Conservation (phyloP, 2,113 vertebrate genomes). For the Gadus chalcogrammus region DNA sequence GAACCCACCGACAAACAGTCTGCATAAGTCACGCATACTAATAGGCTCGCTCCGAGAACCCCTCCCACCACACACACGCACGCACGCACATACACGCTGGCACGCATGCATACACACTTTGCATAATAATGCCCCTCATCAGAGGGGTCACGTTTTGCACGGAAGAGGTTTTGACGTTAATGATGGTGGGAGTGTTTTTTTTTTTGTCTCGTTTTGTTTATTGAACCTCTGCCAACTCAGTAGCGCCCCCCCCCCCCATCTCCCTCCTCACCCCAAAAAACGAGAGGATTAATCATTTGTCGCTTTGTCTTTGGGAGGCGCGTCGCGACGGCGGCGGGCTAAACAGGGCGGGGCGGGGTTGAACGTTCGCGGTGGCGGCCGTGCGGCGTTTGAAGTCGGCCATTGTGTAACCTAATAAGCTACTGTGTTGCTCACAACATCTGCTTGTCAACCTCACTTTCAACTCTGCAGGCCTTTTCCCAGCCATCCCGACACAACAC, state of each 20-base stretch:
- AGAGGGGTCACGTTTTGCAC: slow-evolving; percentile 20
- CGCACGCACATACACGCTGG: too few species aligned
- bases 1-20: slow-evolving; percentile 41
- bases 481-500: slow-evolving; percentile 36
- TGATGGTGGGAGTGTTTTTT: slow-evolving; percentile 7
- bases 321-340: slow-evolving; percentile 16
- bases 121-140: slow-evolving; percentile 6
- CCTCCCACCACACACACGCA: neutral
- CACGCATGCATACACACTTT: slow-evolving; percentile 3
- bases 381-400: slow-evolving; percentile 57
- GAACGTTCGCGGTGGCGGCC: slow-evolving; percentile 58
- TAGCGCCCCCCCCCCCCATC: neutral
- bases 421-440: slow-evolving; percentile 71
- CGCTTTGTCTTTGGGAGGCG: slow-evolving; percentile 31
- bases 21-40: slow-evolving; percentile 45
- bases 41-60: slow-evolving; percentile 33
- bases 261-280: slow-evolving; percentile 19
- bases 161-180: slow-evolving; percentile 26
- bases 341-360: slow-evolving; percentile 46
- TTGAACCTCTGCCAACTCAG: slow-evolving; percentile 47
- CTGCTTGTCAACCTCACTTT: slow-evolving; percentile 70
- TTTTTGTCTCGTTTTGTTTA: slow-evolving; percentile 25
- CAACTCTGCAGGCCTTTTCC: slow-evolving; percentile 53
- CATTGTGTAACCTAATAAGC: slow-evolving; percentile 73
- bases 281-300: slow-evolving; percentile 58